These are phyloP conservation scores for Heliconius aoede DNA, from an alignment of 2,888 invertebrate genomes.

Conservation along the genomic window DNA sequence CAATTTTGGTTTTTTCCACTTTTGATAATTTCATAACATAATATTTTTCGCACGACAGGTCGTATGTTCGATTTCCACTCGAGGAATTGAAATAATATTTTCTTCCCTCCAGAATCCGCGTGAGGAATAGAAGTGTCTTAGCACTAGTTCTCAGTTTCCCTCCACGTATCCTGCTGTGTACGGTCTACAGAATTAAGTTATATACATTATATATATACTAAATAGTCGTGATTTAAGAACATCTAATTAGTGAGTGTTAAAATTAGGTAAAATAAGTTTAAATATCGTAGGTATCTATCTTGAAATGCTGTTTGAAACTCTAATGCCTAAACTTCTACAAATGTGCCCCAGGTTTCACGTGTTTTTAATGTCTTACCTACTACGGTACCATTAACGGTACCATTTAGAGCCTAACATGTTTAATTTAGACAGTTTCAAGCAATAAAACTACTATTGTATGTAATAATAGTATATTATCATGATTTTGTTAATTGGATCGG, in stretches of 20 bases:
- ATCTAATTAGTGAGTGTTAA: neutral
- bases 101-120: too few species aligned
- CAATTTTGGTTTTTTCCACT: too few species aligned
- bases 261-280: neutral
- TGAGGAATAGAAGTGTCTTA: too few species aligned
- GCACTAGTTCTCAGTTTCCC: too few species aligned
- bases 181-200: too few species aligned
- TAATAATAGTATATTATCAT: neutral
- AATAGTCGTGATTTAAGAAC: too few species aligned
- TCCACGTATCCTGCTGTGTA: too few species aligned
- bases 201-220: too few species aligned
- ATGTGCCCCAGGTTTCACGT: neutral
- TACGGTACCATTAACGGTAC: neutral
- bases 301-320: neutral
- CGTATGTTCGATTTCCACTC: too few species aligned
- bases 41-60: too few species aligned
- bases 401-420: neutral
- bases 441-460: neutral
- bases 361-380: neutral
- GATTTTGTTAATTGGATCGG: neutral
- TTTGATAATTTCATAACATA: too few species aligned
- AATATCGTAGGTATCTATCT: neutral
- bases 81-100: too few species aligned
- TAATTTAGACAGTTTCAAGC: neutral
- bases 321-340: neutral